phyloP scores from a whole-genome alignment of 1,140 invertebrate species.

The Ephestia elutella region DNA sequence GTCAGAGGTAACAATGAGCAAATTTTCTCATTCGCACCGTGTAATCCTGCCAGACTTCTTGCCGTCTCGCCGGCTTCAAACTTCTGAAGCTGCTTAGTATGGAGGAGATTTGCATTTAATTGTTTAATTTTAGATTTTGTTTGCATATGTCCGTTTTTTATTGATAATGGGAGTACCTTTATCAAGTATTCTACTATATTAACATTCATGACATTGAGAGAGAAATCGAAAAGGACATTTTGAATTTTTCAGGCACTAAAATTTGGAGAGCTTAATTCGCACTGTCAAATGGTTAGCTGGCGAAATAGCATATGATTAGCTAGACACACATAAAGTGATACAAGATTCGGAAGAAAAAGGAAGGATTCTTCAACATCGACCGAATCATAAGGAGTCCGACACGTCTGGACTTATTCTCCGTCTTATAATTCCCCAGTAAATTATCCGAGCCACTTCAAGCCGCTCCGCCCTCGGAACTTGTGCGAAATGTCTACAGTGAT shows the following conservation, averaged over 20 bases:
- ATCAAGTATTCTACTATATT: no score
- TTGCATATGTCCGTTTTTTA: no score
- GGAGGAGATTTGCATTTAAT: conserved; percentile 17
- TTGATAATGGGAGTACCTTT: no score
- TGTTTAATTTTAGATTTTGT: no score
- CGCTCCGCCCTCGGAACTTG: conserved; percentile 51
- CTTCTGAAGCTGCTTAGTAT: conserved; percentile 29
- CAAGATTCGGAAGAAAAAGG: neutral
- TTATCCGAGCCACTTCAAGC: conserved; percentile 51
- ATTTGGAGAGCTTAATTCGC: no score
- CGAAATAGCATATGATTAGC: no score
- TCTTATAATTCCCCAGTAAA: conserved; percentile 53
- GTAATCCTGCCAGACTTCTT: conserved; percentile 42
- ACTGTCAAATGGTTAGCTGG: no score
- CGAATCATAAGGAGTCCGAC: neutral
- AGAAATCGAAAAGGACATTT: no score
- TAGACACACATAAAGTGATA: no score
- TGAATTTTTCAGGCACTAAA: no score
- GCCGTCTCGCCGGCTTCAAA: conserved; percentile 33
- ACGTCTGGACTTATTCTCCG: neutral
- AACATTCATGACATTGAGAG: no score
- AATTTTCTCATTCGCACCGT: conserved; percentile 47
- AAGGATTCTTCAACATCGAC: neutral
- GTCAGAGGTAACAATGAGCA: conserved; percentile 17
- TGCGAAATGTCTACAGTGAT: conserved; percentile 73